Evolutionary conservation across 1,140 invertebrate species (phyloP), one percentile per base, ranked within the genome.

Genomic region (Belonocnema kinseyi): DNA sequence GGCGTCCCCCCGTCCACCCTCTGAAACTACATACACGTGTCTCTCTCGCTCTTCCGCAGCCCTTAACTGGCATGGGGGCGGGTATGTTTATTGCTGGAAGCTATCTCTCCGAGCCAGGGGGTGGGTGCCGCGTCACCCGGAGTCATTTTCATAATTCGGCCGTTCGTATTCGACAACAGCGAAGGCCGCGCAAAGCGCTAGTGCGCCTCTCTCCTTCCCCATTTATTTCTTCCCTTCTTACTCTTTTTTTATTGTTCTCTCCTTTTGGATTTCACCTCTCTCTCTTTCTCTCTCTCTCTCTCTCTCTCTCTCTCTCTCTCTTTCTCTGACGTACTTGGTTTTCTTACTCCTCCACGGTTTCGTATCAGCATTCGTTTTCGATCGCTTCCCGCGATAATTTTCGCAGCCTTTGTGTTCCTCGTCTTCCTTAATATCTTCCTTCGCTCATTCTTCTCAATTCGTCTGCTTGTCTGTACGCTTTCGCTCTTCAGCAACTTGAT

Each of bases 71-170:
- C 74, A 46, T 46, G 78, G 76, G 74, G 82, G 82, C 77, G 80
- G 83, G 87, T 90, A 91, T 91, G 90, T 91, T 91, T 91, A 90
- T 91, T 90, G 89, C 90, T 88, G 78, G 82, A 83, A 90, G 89
- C 89, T 91, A 91, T 91, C 90, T 90, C 88, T 85, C 84, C 82
- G 84, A 71, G 75, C 78, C 85, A 80, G 83, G 88, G 89, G 90
- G 87, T 89, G 87, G 89, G 80, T 86, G 87, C 88, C 87, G 89
- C 90, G 88, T 90, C 90, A 90, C 89, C 88, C 85, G 78, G 85
- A 88, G 90, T 92, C 89, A 93, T 92, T 93, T 93, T 93, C 92
- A 92, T 93, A 93, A 93, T 92, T 93, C 87, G 89, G 91, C 91
- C 91, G 91, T 93, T 92, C 92, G 92, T 93, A 93, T 93, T 92